Evolutionary conservation across 2,113 vertebrate genomes (phyloP).

Genomic region (Hippocampus comes): DNA sequence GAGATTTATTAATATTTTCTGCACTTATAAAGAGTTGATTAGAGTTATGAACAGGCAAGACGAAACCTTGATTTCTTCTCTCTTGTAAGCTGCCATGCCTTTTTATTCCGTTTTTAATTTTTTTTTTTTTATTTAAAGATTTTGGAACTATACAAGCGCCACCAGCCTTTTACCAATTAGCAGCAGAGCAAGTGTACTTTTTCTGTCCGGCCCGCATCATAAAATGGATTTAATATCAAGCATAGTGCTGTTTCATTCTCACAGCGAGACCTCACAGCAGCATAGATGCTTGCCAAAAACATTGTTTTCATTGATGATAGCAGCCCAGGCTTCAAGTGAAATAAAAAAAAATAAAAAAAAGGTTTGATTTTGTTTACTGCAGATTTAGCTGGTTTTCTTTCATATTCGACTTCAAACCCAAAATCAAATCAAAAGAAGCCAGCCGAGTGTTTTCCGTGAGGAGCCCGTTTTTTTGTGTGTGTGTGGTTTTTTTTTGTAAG

Average conservation of each 20-base stretch:
- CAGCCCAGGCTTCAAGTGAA: neutral
- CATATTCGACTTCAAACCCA: neutral
- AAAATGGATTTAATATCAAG: conserved; percentile 64
- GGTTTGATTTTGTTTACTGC: neutral
- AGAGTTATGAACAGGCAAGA: conserved; percentile 28
- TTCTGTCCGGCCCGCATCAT: conserved; percentile 45
- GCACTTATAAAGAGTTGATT: conserved; percentile 31
- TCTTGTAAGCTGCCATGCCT: neutral
- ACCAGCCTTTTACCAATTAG: conserved; percentile 57
- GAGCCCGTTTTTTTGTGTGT: neutral
- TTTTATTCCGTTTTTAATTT: conserved; percentile 3
- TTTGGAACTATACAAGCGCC: conserved; percentile 49
- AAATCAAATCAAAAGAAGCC: neutral
- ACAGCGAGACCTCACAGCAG: neutral
- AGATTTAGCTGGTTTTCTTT: neutral
- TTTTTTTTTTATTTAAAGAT: conserved; percentile 10
- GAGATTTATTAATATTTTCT: neutral
- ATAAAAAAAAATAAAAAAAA: neutral
- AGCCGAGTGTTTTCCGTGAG: neutral
- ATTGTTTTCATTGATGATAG: neutral
- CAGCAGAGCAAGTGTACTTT: conserved; percentile 51
- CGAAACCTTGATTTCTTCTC: conserved; percentile 29
- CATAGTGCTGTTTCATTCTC: conserved; percentile 8
- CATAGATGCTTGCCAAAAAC: neutral
- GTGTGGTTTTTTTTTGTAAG: neutral